Conservation (phyloP, 2,797 vertebrate species). For the Sebastes flavidus region DNA sequence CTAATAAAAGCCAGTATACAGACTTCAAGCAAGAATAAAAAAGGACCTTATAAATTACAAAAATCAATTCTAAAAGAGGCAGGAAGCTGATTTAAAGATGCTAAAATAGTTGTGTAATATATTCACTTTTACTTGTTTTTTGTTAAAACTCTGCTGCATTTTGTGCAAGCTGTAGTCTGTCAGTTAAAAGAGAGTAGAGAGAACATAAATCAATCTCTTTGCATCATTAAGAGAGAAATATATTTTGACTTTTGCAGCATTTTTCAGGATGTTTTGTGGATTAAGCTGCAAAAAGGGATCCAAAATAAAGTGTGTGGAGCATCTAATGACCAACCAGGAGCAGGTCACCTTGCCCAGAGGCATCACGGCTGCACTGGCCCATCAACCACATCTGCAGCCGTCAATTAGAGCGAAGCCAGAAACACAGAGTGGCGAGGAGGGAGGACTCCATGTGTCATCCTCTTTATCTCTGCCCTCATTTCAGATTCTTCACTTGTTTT, state of each 20-base stretch:
- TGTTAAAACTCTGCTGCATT: not conserved
- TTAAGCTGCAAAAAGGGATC: not conserved
- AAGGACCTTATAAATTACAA: too few species aligned
- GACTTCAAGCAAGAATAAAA: not conserved
- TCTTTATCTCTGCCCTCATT: constrained; percentile 19
- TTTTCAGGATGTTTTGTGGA: not conserved
- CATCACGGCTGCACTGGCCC: not conserved
- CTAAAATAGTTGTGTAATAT: not conserved
- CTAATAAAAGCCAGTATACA: not conserved
- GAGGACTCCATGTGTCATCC: not conserved
- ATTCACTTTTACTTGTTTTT: not conserved
- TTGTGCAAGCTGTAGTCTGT: not conserved
- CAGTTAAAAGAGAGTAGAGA: not conserved
- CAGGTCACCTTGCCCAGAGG: constrained; percentile 36
- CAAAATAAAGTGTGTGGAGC: not conserved
- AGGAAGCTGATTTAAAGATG: not conserved
- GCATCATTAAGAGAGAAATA: not conserved
- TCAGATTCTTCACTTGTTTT: not conserved
- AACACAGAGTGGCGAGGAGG: not conserved
- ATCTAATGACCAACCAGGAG: not conserved
- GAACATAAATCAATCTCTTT: not conserved
- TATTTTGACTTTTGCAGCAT: not conserved
- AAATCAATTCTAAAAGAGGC: not conserved
- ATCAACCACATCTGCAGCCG: constrained; percentile 11
- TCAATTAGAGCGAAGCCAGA: constrained; percentile 1